Evolutionary conservation across 1,140 invertebrate species (phyloP).

Genomic region (Cyclina sinensis): DNA sequence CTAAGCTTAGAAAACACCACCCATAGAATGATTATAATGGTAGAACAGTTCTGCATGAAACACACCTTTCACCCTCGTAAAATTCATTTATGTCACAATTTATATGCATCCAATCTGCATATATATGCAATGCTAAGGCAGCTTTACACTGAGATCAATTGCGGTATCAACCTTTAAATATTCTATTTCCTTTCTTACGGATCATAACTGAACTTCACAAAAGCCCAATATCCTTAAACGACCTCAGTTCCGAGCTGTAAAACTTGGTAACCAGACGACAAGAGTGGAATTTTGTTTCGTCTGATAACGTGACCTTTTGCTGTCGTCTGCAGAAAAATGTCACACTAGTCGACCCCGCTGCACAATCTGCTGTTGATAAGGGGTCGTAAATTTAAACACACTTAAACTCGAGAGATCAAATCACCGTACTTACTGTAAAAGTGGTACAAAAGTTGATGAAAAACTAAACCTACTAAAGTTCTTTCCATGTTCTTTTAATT

Average conservation of each 20-base stretch:
- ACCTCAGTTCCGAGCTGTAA: slow-evolving; percentile 30
- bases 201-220: slow-evolving; percentile 43
- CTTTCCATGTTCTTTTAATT: too few relatives aligned
- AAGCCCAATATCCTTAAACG: slow-evolving; percentile 51
- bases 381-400: slow-evolving; percentile 56
- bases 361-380: slow-evolving; percentile 62
- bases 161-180: background rate
- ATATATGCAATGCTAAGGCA: background rate
- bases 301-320: slow-evolving; percentile 67
- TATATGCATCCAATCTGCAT: background rate
- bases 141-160: background rate
- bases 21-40: too few relatives aligned
- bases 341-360: slow-evolving; percentile 49
- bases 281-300: slow-evolving; percentile 63
- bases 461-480: too few relatives aligned
- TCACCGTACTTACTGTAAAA: slow-evolving; percentile 21
- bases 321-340: slow-evolving; percentile 66
- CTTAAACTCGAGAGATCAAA: background rate
- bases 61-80: background rate
- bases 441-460: background rate
- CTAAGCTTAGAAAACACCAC: too few relatives aligned
- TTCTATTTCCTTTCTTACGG: slow-evolving; percentile 5
- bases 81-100: background rate
- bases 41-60: background rate
- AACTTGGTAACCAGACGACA: slow-evolving; percentile 47